Conservation (phyloP, 2,888 invertebrate genomes). For the Epiperipatus broadwayi region DNA sequence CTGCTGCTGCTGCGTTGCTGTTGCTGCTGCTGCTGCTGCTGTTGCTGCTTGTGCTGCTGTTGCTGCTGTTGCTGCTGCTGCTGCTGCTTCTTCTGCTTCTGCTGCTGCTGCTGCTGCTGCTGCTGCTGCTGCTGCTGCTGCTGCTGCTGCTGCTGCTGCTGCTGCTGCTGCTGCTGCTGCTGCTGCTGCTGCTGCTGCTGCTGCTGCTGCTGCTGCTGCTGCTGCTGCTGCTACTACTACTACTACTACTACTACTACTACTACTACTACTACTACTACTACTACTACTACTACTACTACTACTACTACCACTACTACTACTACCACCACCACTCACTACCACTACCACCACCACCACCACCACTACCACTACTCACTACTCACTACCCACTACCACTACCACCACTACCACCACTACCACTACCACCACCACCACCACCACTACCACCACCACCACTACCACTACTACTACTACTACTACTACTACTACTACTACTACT, state of each 20-base stretch:
- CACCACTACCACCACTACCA: slow-evolving; percentile 3
- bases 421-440: slow-evolving; percentile 3
- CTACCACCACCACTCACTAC: no score
- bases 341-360: no score
- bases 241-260: slow-evolving; percentile 3
- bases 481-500: slow-evolving; percentile 1
- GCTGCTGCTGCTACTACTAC: slow-evolving; percentile 3
- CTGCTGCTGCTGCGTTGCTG: no score
- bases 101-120: slow-evolving; percentile 3
- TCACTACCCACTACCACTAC: no score
- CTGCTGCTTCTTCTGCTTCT: neutral
- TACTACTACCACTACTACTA: no score
- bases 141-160: slow-evolving; percentile 3
- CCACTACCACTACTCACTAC: no score
- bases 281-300: slow-evolving; percentile 3
- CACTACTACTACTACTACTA: slow-evolving; percentile 3
- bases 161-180: slow-evolving; percentile 3
- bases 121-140: slow-evolving; percentile 3
- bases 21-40: slow-evolving; percentile 3
- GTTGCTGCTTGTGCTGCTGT: no score
- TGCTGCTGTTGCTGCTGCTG: no score
- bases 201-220: neutral
- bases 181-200: slow-evolving; percentile 3
- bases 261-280: slow-evolving; percentile 3
- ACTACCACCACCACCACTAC: slow-evolving; percentile 1